Base-by-base conservation (phyloP, 2,113 vertebrate species). In the Chaetorhynchus papuensis region DNA sequence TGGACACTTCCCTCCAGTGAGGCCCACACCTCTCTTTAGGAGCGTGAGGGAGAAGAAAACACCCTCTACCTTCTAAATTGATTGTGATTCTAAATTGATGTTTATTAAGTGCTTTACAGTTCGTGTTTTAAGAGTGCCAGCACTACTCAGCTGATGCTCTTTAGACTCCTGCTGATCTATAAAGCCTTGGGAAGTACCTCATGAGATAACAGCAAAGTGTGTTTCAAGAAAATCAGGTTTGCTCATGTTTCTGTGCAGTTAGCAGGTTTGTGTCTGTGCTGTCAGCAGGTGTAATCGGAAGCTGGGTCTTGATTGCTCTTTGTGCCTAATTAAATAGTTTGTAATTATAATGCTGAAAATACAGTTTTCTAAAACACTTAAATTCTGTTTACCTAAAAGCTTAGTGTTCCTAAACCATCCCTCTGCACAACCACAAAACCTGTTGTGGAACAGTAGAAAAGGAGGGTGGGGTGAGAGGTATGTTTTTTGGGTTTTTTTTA, bases 311-410 rank as follows among this genome's bases (percentile, higher is more conserved):
- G 92, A 95, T 97, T 97, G 83, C 96, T 95, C 76, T 93, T 93
- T 20, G 2, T 94, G 86, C 63, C 76, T 97, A 96, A 97, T 97
- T 96, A 95, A 96, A 96, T 88, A 94, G 79, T 93, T 95, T 94
- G 88, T 94, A 96, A 97, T 96, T 96, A 95, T 95, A 96, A 96
- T 89, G 92, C 79, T 93, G 94, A 93, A 95, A 97, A 94, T 90
- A 78, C 0, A 8, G 86, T 94, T 97, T 96, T 96, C 90, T 96
- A 96, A 95, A 97, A 95, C 95, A 97, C 68, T 92, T 94, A 96
- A 96, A 97, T 95, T 96, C 95, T 97, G 79, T 97, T 97, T 97
- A 95, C 68, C 89, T 94, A n/a, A 90, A 94, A 96, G 66, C 90
- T 97, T 85, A 90, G 66, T 93, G 66, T 80, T 95, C 82, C 71